Evolutionary conservation across 2,888 invertebrate genomes (phyloP).

Genomic region (Rutpela maculata): DNA sequence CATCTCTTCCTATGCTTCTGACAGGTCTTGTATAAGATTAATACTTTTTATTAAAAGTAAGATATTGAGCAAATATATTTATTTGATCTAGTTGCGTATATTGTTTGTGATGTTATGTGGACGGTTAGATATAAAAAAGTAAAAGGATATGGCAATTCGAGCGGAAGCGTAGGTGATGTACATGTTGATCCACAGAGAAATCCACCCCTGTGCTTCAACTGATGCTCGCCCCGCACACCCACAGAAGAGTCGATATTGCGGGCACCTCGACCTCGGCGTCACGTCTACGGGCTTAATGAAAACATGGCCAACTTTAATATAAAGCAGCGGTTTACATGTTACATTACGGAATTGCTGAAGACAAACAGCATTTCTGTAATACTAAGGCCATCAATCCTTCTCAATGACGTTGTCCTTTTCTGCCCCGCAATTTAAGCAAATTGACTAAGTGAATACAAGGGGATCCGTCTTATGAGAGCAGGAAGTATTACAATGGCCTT

Average conservation of each 20-base stretch:
- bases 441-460: conserved; percentile 20
- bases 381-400: conserved; percentile 56
- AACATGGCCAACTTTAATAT: conserved; percentile 61
- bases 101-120: conserved; percentile 7
- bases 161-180: conserved; percentile 35
- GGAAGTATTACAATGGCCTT: not conserved
- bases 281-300: conserved; percentile 58
- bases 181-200: conserved; percentile 41
- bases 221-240: conserved; percentile 8
- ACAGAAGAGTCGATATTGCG: conserved; percentile 56
- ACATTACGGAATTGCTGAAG: conserved; percentile 57
- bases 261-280: conserved; percentile 50
- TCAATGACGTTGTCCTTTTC: conserved; percentile 25
- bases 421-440: conserved; percentile 15
- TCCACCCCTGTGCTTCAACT: conserved; percentile 29
- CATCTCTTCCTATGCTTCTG: too few species aligned
- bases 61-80: not conserved
- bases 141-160: conserved; percentile 37
- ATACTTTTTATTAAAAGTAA: not conserved
- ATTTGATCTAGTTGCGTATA: not conserved
- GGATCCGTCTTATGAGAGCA: conserved; percentile 12
- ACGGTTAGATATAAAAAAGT: conserved; percentile 18
- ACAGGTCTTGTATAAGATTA: not conserved
- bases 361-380: conserved; percentile 57
- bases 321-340: conserved; percentile 59